phyloP scores from a whole-genome alignment of 2,888 invertebrate genomes.

The Tachina lurida region DNA sequence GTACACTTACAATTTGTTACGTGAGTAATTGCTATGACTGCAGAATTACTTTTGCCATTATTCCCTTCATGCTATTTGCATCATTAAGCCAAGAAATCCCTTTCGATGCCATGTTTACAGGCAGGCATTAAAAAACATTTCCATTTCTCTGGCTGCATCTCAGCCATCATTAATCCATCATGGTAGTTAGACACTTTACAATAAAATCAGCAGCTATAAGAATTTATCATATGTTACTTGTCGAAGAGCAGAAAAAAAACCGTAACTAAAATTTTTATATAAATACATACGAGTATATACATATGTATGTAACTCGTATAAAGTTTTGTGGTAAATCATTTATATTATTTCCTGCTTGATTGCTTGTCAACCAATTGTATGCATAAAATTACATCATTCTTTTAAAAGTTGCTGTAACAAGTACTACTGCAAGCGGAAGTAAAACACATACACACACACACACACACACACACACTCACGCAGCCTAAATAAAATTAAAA shows the following conservation, averaged over 20 bases:
- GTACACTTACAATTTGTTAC: conserved; percentile 24
- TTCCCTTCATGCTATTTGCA: neutral
- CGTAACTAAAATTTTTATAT: too few relatives aligned
- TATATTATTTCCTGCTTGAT: conserved; percentile 13
- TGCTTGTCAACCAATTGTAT: conserved; percentile 35
- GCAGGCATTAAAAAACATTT: neutral
- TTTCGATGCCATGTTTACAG: conserved; percentile 21
- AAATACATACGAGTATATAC: neutral
- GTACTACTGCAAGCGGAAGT: conserved; percentile 1
- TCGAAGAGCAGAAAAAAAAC: conserved; percentile 11
- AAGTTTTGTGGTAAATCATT: conserved; percentile 22
- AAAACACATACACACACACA: neutral
- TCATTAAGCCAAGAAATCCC: conserved; percentile 18
- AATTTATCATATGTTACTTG: conserved; percentile 23
- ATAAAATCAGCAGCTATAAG: conserved; percentile 10
- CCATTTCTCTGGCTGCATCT: conserved; percentile 39
- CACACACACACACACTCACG: neutral
- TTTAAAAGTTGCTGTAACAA: conserved; percentile 38
- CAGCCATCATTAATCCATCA: conserved; percentile 64
- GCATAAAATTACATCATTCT: conserved; percentile 26
- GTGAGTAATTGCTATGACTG: conserved; percentile 26
- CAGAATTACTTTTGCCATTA: neutral
- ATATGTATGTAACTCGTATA: conserved; percentile 48
- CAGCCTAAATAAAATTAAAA: neutral
- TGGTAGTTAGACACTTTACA: conserved; percentile 56